phyloP scores from a whole-genome alignment of 2,797 vertebrate genomes.

The Steatocranus sp. region DNA sequence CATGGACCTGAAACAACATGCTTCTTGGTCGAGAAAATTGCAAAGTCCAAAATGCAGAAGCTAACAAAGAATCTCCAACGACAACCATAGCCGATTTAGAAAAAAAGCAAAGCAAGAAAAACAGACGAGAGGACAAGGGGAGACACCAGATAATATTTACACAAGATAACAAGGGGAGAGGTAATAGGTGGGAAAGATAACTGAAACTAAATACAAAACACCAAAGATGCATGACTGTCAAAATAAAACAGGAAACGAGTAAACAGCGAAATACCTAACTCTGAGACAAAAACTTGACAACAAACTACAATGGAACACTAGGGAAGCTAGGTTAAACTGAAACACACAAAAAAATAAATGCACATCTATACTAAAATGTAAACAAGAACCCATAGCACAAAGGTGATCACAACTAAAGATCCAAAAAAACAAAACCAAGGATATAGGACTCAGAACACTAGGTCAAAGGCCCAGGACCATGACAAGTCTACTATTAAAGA shows the following conservation, averaged over 20 bases:
- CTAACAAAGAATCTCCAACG: not conserved
- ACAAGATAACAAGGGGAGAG: not conserved
- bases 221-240: not conserved
- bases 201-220: not conserved
- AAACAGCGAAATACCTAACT: not conserved
- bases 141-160: too few species aligned
- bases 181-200: not conserved
- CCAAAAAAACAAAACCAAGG: not conserved
- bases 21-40: not conserved
- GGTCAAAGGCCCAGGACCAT: not conserved
- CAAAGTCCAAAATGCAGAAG: not conserved
- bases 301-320: not conserved
- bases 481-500: not conserved
- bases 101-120: not conserved
- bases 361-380: not conserved
- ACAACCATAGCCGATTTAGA: not conserved
- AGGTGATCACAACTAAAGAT: not conserved
- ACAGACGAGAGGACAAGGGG: not conserved
- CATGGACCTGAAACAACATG: not conserved
- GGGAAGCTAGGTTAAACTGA: not conserved
- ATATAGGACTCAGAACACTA: not conserved
- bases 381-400: not conserved
- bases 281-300: not conserved
- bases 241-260: not conserved
- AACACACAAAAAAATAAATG: not conserved